Conservation (phyloP, 2,797 vertebrate species). For the Pampus argenteus region DNA sequence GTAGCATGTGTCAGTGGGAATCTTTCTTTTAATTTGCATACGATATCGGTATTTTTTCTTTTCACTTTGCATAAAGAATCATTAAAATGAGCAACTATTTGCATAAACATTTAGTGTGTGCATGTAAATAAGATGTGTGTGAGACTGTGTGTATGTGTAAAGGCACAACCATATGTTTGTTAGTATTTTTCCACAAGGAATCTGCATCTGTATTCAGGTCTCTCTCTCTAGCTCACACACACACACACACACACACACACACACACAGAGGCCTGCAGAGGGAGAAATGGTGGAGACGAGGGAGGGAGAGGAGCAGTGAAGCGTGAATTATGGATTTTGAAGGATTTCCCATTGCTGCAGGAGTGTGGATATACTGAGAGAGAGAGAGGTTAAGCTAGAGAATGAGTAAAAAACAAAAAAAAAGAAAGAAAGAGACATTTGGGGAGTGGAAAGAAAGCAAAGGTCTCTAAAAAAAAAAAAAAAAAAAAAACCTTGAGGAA, state of each 20-base stretch:
- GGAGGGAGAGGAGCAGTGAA: conserved; percentile 59
- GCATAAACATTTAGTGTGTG: conserved; percentile 41
- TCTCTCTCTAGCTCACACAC: conserved; percentile 27
- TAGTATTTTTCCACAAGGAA: conserved; percentile 67
- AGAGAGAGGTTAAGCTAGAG: conserved; percentile 36
- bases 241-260: conserved; percentile 29
- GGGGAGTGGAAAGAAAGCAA: conserved; percentile 34
- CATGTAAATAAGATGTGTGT: conserved; percentile 40
- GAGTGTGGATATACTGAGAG: conserved; percentile 55
- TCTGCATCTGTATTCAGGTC: conserved; percentile 72
- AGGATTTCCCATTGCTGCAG: conserved; percentile 79
- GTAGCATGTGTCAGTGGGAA: conserved; percentile 42
- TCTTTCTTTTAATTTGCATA: conserved; percentile 52
- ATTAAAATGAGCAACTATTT: conserved; percentile 60
- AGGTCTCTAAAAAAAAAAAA: conserved; percentile 16
- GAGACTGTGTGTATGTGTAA: conserved; percentile 16
- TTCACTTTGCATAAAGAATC: conserved; percentile 44
- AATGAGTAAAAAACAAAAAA: conserved; percentile 24
- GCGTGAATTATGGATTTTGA: conserved; percentile 82
- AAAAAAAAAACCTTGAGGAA: conserved; percentile 12
- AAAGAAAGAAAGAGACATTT: conserved; percentile 12
- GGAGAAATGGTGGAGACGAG: conserved; percentile 56
- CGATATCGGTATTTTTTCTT: conserved; percentile 39
- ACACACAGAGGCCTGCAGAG: conserved; percentile 56
- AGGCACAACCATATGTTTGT: conserved; percentile 53